These are phyloP conservation scores for Lysandra coridon DNA, from an alignment of 2,888 invertebrate species.

Conservation along the genomic window DNA sequence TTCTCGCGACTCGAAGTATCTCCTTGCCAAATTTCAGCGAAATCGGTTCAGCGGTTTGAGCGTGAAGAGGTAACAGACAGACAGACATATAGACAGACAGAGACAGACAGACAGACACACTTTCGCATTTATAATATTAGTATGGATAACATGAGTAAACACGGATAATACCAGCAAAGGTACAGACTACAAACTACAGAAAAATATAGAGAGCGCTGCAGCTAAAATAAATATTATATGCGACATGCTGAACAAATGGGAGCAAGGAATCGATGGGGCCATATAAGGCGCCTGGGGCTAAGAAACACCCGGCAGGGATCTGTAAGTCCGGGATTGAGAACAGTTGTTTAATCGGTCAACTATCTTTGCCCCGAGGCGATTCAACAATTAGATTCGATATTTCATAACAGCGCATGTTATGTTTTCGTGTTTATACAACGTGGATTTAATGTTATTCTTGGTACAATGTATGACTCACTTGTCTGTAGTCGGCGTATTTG, in stretches of 20 bases:
- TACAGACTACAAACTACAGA: not conserved
- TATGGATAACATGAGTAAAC: not conserved
- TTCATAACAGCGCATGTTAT: slow-evolving; percentile 31
- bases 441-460: slow-evolving; percentile 1
- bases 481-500: not conserved
- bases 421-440: slow-evolving; percentile 11
- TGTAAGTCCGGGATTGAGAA: slow-evolving; percentile 26
- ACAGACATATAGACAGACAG: too few relatives aligned
- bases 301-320: not conserved
- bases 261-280: slow-evolving; percentile 1
- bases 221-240: slow-evolving; percentile 10
- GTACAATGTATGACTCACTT: not conserved
- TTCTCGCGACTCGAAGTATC: too few relatives aligned
- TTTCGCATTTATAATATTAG: too few relatives aligned
- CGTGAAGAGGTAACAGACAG: too few relatives aligned
- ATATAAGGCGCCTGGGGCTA: slow-evolving; percentile 11
- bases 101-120: too few relatives aligned
- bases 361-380: slow-evolving; percentile 28
- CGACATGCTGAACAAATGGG: slow-evolving; percentile 20
- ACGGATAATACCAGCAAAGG: not conserved
- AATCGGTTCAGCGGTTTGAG: too few relatives aligned
- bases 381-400: slow-evolving; percentile 26
- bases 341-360: slow-evolving; percentile 39
- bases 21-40: too few relatives aligned
- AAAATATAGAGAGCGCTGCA: not conserved